Evolutionary conservation across 2,888 invertebrate species (phyloP), one percentile per base, ranked within the genome.

Genomic region (Pseudococcus viburni): DNA sequence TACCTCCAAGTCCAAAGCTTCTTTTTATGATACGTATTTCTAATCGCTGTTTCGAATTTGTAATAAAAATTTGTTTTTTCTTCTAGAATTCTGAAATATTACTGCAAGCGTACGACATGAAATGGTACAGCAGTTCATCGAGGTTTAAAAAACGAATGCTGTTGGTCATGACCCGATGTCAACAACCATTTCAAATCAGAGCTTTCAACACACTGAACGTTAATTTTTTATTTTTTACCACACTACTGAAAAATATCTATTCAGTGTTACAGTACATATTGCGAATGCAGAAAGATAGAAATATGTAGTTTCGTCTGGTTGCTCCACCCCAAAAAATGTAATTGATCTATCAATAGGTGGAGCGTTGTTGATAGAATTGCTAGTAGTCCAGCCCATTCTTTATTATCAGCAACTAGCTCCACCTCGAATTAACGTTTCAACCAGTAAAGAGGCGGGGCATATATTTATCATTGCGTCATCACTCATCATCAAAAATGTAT

Each of bases 191-290:
- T 64, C 42, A 64, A 15, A 64, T 85, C 22, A 59, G 15, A 33
- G 64, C 85, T 39, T 85, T 85, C 64, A 64, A 64, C 42, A 85
- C 48, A 39, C 64, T 85, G 42, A 17, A 48, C 15, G 85, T 85
- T 26, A 85, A 85, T 85, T 42, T n/a, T 11, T 7, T 55, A 11
- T 64, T 64, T 64, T 85, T 85, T 39, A 64, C 85, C 0, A 33
- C 15, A 1, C 19, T 85, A 19, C 19, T 64, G 59, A 85, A 85
- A 64, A 59, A 59, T 19, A 85, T n/a, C 17, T 85, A 59, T n/a
- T 64, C 85, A 15, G 85, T 64, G 8, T 85, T 85, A 39, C 55
- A 85, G 17, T 39, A 64, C 11, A 85, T 64, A 39, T 39, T 85
- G n/a, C 17, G 55, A 39, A 85, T 80, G 80, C 80, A 80, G 19